Conservation (phyloP, 2,113 vertebrate species). For the Limnothrissa miodon region DNA sequence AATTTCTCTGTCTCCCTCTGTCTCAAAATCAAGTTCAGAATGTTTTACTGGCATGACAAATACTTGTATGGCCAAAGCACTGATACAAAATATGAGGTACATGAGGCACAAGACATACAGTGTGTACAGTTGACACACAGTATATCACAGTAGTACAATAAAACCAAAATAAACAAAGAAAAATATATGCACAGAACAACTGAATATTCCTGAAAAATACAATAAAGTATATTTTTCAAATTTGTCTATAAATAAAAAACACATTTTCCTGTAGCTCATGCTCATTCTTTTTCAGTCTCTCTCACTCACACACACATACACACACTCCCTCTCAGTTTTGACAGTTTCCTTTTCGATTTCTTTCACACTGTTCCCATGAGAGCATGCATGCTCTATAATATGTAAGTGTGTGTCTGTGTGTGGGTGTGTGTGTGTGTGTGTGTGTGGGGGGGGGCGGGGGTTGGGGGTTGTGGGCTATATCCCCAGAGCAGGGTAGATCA, state of each 20-base stretch:
- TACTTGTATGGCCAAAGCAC: too few relatives aligned
- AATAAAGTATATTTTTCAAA: too few relatives aligned
- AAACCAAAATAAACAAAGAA: too few relatives aligned
- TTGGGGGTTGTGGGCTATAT: not conserved
- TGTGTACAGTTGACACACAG: not conserved
- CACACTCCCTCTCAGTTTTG: not conserved
- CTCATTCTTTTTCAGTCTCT: too few relatives aligned
- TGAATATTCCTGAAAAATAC: too few relatives aligned
- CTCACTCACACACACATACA: not conserved
- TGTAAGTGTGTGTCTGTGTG: conserved; percentile 26
- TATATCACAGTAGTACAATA: too few relatives aligned
- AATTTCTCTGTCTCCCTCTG: not conserved
- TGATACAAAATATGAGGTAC: too few relatives aligned
- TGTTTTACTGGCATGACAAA: too few relatives aligned
- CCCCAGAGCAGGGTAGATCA: conserved; percentile 50
- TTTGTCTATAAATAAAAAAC: too few relatives aligned
- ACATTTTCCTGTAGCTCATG: too few relatives aligned
- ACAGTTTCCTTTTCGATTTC: not conserved
- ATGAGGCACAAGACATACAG: too few relatives aligned
- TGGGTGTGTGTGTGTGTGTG: conserved; percentile 27
- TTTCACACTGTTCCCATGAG: not conserved
- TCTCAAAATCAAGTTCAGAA: not conserved
- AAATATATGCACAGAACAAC: too few relatives aligned
- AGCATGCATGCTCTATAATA: not conserved
- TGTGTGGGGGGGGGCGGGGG: conserved; percentile 20